Conservation (phyloP, 2,113 vertebrate genomes). For the Scomber japonicus region DNA sequence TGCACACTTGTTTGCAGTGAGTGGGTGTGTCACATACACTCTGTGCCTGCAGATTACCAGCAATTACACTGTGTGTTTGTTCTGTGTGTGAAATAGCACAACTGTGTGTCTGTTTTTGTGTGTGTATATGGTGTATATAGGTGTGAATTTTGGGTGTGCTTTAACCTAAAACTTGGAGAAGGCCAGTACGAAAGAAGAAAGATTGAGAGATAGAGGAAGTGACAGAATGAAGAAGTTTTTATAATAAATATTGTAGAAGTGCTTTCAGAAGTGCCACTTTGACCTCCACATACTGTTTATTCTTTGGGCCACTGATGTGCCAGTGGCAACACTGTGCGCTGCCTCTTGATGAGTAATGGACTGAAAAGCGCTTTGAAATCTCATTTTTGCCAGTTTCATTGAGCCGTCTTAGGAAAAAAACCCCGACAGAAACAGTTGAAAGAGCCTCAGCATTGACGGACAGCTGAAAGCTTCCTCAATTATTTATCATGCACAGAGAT, state of each 20-base stretch:
- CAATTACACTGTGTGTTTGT: background rate
- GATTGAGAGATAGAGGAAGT: background rate
- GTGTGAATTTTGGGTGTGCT: background rate
- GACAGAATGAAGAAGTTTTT: background rate
- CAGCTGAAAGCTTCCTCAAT: background rate
- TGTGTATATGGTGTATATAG: background rate
- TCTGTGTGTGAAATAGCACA: background rate
- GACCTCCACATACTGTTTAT: background rate
- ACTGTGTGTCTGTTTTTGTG: background rate
- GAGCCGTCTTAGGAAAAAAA: background rate
- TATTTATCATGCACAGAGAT: too few relatives aligned
- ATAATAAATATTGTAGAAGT: constrained; percentile 1
- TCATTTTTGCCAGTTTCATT: constrained; percentile 2
- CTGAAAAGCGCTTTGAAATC: constrained; percentile 1
- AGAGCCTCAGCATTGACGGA: background rate
- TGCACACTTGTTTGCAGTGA: background rate
- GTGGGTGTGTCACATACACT: constrained; percentile 7
- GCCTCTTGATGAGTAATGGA: constrained; percentile 17
- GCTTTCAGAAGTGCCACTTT: constrained; percentile 6
- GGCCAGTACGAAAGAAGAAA: background rate
- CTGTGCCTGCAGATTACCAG: background rate
- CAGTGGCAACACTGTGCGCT: background rate
- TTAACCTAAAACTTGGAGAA: constrained; percentile 13
- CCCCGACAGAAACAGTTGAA: background rate
- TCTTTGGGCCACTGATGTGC: background rate